Evolutionary conservation across 2,797 vertebrate genomes (phyloP).

Genomic region (Atherinosoma microstoma): DNA sequence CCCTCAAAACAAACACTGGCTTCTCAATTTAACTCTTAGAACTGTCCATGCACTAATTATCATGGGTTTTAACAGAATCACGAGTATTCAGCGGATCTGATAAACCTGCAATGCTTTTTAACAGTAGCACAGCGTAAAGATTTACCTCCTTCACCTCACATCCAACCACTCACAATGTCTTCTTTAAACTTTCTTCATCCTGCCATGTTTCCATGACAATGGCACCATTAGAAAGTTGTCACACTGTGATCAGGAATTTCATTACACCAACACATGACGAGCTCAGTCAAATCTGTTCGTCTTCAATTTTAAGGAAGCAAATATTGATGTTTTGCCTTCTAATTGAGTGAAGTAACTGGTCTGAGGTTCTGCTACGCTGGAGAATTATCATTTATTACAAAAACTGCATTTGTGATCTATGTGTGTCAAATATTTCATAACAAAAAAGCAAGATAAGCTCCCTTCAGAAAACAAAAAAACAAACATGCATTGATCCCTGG

Average conservation of each 20-base stretch:
- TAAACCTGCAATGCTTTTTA: constrained; percentile 24
- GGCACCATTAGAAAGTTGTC: background rate
- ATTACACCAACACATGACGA: constrained; percentile 12
- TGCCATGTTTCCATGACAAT: constrained; percentile 63
- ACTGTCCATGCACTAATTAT: constrained; percentile 41
- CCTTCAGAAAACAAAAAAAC: background rate
- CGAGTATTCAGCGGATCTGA: constrained; percentile 17
- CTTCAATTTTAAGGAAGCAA: background rate
- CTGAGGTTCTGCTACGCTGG: constrained; percentile 3
- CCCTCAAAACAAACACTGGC: constrained; percentile 27
- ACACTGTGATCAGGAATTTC: constrained; percentile 12
- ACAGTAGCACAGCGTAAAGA: constrained; percentile 8
- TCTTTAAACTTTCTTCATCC: constrained; percentile 34
- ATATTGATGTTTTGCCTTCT: background rate
- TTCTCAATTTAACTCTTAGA: constrained; percentile 28
- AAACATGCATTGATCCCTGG: constrained; percentile 3
- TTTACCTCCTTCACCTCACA: background rate
- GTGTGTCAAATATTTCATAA: constrained; percentile 19
- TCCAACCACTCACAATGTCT: constrained; percentile 11
- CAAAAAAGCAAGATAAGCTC: constrained; percentile 13
- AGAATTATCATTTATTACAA: constrained; percentile 21
- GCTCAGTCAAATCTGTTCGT: constrained; percentile 5
- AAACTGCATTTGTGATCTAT: background rate
- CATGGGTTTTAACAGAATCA: constrained; percentile 23
- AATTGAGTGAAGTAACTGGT: background rate